Base-by-base conservation (phyloP, 1,140 invertebrate genomes). In the Drosophila auraria region DNA sequence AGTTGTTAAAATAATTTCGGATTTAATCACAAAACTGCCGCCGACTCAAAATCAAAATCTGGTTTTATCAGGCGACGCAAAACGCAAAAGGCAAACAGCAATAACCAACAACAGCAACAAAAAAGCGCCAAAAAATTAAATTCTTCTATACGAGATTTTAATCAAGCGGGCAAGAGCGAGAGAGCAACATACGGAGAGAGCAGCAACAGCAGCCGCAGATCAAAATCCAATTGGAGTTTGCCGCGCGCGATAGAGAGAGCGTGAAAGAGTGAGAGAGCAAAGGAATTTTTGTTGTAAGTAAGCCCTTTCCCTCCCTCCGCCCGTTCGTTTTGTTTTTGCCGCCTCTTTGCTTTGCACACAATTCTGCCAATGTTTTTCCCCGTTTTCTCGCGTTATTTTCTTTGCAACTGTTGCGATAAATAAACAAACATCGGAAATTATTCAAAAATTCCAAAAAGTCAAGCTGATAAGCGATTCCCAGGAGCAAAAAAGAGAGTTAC, bases 341-440 rank as follows among this genome's bases (percentile, higher is more conserved):
- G 76, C 83, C 64, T 82, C 60, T 84, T 76, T 45, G 74, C 49
- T 54, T 60, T 38, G 72, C 73, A 72, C 63, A 57, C 60, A 70
- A 75, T 83, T 65, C 81, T 83, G 80, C 71, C 53, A 62, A 59
- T 65, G 56, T 64, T 50, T 71, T 45, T 50, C 27, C 36, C 47
- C 47, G 12, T 25, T 38, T 30, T 38, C 36, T 38, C 38, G 20
- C 33, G 25, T 40, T 20, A 5, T 30, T 72, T 72, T 66, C 30
- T 8, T 23, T 75, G 54, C 44, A 71, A 71, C 64, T 78, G 62
- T 78, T 80, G 58, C 79, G 57, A 60, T 82, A 83, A 70, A 80
- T 86, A 84, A 84, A 84, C 82, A 86, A 84, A 84, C 82, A 86
- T 62, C 60, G 64, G 80, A 82, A 87, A 86, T 83, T 87, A 87